Evolutionary conservation across 2,797 vertebrate genomes (phyloP), one percentile per base, ranked within the genome.

Genomic region (Epinephelus awoara): DNA sequence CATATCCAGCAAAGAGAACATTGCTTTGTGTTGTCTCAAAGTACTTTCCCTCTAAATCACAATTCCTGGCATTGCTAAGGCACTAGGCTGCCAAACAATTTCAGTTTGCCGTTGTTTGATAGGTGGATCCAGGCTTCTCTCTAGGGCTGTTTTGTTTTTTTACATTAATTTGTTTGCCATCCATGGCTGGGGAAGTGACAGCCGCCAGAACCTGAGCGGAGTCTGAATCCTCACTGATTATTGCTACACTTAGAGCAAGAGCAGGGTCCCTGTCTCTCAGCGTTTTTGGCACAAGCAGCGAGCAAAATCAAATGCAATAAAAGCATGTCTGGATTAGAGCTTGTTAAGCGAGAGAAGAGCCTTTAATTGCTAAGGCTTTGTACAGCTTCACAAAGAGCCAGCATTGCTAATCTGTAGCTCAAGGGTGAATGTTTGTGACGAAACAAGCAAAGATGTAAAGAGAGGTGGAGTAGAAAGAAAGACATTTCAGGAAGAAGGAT

Each of bases 251-350:
- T 54, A 72, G 81, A 93, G 78, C 19, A 67, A 72, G 80, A 83
- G 81, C 82, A 83, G 83, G 84, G 82, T 77, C 76, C 89, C 89
- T 63, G 85, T 88, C 79, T 92, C 83, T 89, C 87, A 80, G 84
- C 75, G 42, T 77, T 88, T 88, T 86, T 94, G 92, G 93, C 92
- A 92, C 77, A 47, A 79, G 72, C 52, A 88, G 88, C 74, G 57
- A 88, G 78, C 77, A 86, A 92, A 93, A 93, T 91, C 88, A 93
- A 93, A 91, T 92, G 86, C 93, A 95, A 94, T 93, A 87, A 94
- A 94, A 94, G 92, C 94, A 92, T 95, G 92, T 93, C 92, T 94
- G 93, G 94, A 95, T 95, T 95, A 95, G 90, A 93, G 93, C 92
- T 94, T 91, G 91, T 94, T 93, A 93, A 90, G 87, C 81, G 61